Percentiles rank a stretch among this genome's conserved stretches.
Evolutionary conservation across 2,113 vertebrate species (phyloP).

Genomic region (Pluvialis apricaria): DNA sequence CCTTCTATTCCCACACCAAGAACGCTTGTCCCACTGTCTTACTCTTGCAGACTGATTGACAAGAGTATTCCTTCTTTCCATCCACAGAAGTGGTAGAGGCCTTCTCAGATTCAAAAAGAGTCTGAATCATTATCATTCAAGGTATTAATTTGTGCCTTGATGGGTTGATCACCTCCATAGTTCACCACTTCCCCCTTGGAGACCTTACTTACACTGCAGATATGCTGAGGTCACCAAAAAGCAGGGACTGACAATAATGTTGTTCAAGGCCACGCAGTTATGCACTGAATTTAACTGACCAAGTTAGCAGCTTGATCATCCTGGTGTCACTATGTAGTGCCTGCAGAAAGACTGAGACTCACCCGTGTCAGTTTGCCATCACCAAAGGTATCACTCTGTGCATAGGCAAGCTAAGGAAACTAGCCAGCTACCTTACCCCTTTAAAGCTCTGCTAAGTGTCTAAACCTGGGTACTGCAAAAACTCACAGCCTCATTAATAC

Average conservation of each 20-base stretch:
- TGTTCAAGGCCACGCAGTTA: background rate
- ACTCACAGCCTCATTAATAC: background rate
- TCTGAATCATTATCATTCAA: background rate
- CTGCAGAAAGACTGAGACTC: background rate
- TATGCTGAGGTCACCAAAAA: background rate
- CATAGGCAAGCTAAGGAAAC: background rate
- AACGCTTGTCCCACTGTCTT: background rate
- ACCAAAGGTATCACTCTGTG: background rate
- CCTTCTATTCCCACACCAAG: background rate
- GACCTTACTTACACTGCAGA: fast-evolving
- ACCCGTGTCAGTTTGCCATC: background rate
- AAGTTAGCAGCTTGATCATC: background rate
- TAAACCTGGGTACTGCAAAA: background rate
- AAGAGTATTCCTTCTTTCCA: background rate
- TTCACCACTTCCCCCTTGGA: background rate
- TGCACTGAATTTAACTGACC: background rate
- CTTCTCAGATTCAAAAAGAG: background rate
- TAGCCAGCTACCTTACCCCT: background rate
- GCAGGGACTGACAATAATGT: background rate
- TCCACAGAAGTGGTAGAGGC: background rate
- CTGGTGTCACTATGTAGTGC: background rate
- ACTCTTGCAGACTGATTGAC: background rate
- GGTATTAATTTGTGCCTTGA: background rate
- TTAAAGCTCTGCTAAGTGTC: background rate
- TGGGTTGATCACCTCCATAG: background rate